A percentile compares a stretch with the other conserved stretches of the same genome.
These are phyloP conservation scores for Amblyjoppa fuscipennis DNA, from an alignment of 2,888 invertebrate species.

Conservation along the genomic window DNA sequence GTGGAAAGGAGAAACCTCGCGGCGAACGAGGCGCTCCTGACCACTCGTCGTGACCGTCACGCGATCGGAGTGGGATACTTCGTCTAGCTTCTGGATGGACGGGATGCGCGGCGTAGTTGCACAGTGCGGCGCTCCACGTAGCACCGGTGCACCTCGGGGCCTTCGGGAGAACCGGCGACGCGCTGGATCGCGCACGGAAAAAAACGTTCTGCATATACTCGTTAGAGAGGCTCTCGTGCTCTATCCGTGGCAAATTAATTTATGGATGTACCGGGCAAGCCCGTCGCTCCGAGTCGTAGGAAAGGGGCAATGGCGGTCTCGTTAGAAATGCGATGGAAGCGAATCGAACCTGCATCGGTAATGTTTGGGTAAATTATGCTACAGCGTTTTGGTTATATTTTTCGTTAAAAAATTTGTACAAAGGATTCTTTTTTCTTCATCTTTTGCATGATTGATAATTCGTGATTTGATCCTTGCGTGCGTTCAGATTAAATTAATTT, in stretches of 20 bases:
- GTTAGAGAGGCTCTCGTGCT: constrained; percentile 4
- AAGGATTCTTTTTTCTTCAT: too few species aligned
- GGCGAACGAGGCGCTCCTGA: constrained; percentile 14
- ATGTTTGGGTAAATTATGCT: too few species aligned
- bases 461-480: too few species aligned
- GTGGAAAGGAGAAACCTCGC: constrained; percentile 19
- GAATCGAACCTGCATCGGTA: too few species aligned
- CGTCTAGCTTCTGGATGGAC: not conserved
- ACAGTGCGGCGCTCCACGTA: not conserved
- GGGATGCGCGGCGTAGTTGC: not conserved
- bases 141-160: not conserved
- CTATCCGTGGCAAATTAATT: constrained; percentile 7
- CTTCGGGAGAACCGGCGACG: not conserved
- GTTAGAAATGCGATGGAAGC: not conserved
- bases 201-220: not conserved
- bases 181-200: not conserved
- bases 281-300: not conserved
- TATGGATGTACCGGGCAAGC: not conserved
- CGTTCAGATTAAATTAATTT: too few species aligned
- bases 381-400: too few species aligned
- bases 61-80: constrained; percentile 12
- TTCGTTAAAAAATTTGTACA: too few species aligned
- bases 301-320: not conserved
- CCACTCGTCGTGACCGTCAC: constrained; percentile 53
- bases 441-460: too few species aligned